Percentiles rank a stretch among this genome's conserved stretches.
Conservation (phyloP, 2,888 invertebrate genomes). For the Trachelus tabidus region DNA sequence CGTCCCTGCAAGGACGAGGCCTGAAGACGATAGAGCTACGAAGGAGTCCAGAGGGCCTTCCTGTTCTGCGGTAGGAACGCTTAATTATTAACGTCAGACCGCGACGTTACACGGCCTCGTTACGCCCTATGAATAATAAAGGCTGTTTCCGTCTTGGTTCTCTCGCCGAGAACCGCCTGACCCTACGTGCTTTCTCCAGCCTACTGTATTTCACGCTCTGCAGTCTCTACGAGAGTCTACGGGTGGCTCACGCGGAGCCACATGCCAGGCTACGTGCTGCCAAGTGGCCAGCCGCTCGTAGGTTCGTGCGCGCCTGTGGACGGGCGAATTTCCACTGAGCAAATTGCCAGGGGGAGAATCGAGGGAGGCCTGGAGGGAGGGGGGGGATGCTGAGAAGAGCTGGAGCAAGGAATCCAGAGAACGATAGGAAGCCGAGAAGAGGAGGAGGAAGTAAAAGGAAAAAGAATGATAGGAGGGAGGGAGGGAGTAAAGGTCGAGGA, state of each 20-base stretch:
- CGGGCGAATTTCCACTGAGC: background rate
- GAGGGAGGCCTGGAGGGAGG: no score
- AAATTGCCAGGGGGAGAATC: slow-evolving; percentile 20
- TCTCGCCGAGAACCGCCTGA: slow-evolving; percentile 19
- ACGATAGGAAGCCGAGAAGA: background rate
- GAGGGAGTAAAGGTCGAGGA: slow-evolving; percentile 2
- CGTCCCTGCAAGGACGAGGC: slow-evolving; percentile 19
- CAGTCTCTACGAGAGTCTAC: no score
- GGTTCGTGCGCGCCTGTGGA: background rate
- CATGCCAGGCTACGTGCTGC: background rate
- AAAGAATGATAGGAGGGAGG: background rate
- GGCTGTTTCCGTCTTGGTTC: slow-evolving; percentile 46
- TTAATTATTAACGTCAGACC: slow-evolving; percentile 47
- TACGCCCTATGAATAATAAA: slow-evolving; percentile 57
- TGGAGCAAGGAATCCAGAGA: background rate
- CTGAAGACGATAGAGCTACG: slow-evolving; percentile 24
- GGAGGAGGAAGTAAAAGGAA: background rate
- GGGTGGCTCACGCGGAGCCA: no score
- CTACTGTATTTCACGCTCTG: no score
- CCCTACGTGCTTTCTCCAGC: no score
- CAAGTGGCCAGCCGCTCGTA: background rate
- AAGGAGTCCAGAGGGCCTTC: slow-evolving; percentile 14
- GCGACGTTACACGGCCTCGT: slow-evolving; percentile 50
- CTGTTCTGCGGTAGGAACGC: slow-evolving; percentile 14
- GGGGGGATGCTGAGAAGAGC: slow-evolving; percentile 9